A percentile compares a stretch with the other conserved stretches of the same genome.
phyloP scores from a whole-genome alignment of 2,888 invertebrate species.

The Cotesia congregata region DNA sequence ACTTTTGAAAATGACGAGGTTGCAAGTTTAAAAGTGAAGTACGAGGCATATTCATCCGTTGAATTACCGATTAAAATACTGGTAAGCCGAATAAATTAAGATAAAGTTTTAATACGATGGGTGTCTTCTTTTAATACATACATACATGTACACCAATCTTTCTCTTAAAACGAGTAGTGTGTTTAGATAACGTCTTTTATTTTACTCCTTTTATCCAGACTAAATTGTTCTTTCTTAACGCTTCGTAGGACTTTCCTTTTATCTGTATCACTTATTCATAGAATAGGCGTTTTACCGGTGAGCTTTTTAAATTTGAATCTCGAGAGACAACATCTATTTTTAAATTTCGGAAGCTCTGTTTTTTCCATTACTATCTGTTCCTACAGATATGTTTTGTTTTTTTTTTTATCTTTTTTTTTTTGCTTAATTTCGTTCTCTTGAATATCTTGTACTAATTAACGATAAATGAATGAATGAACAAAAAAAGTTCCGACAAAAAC shows the following conservation, averaged over 20 bases:
- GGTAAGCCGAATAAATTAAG: slow-evolving; percentile 30
- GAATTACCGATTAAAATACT: slow-evolving; percentile 23
- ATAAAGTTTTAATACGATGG: slow-evolving; percentile 22
- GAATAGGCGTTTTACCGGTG: slow-evolving; percentile 39
- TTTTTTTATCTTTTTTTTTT: slow-evolving; percentile 18
- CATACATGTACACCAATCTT: too few relatives aligned
- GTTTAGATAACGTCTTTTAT: background rate
- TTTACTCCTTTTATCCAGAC: slow-evolving; percentile 4
- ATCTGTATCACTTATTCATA: slow-evolving; percentile 50
- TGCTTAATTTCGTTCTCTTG: background rate
- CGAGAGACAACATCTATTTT: background rate
- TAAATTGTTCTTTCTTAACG: slow-evolving; percentile 32
- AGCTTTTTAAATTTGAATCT: slow-evolving; percentile 44
- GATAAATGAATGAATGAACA: too few relatives aligned
- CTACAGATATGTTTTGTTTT: slow-evolving; percentile 2
- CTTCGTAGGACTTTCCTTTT: slow-evolving; percentile 40
- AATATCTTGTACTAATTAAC: too few relatives aligned
- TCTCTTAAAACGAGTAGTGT: background rate
- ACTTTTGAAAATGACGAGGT: background rate
- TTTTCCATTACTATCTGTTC: slow-evolving; percentile 6
- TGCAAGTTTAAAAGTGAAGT: slow-evolving; percentile 34
- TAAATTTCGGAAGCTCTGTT: background rate
- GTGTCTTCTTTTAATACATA: background rate
- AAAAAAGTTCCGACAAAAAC: too few relatives aligned
- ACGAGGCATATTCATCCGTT: slow-evolving; percentile 3